These are phyloP conservation scores for Macaria liturata DNA, from an alignment of 2,888 invertebrate genomes.

Conservation along the genomic window DNA sequence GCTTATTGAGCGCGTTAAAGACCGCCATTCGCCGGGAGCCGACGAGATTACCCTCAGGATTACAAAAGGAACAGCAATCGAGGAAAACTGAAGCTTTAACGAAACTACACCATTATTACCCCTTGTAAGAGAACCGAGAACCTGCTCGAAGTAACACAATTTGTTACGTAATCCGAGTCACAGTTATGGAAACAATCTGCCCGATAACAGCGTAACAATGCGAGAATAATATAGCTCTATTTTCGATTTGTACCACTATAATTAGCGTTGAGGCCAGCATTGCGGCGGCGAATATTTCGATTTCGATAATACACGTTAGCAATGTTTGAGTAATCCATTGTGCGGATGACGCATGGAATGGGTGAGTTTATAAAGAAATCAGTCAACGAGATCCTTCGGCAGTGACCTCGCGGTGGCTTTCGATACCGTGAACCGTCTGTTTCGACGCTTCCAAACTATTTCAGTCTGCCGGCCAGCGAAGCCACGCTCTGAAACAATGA, in stretches of 20 bases:
- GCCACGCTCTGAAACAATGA: slow-evolving; percentile 78
- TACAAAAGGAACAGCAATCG: slow-evolving; percentile 50
- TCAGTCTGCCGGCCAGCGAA: slow-evolving; percentile 75
- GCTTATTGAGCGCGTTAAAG: slow-evolving; percentile 50
- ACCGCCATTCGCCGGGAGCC: slow-evolving; percentile 50
- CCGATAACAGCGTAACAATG: slow-evolving; percentile 53
- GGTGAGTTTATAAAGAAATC: slow-evolving; percentile 44
- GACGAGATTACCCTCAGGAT: slow-evolving; percentile 55
- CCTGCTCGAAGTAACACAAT: slow-evolving; percentile 48
- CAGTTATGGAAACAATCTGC: slow-evolving; percentile 65
- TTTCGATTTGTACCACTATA: slow-evolving; percentile 51
- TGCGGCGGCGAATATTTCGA: slow-evolving; percentile 35
- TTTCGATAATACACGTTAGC: slow-evolving; percentile 39
- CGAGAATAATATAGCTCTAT: slow-evolving; percentile 54
- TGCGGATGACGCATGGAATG: slow-evolving; percentile 34
- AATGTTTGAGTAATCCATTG: slow-evolving; percentile 40
- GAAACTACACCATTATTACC: slow-evolving; percentile 55
- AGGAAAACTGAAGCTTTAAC: slow-evolving; percentile 48
- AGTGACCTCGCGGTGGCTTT: slow-evolving; percentile 78
- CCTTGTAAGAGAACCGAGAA: slow-evolving; percentile 34
- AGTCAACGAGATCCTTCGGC: slow-evolving; percentile 61
- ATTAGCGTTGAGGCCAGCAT: slow-evolving; percentile 44
- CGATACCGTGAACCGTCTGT: slow-evolving; percentile 76
- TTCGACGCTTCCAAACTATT: slow-evolving; percentile 80
- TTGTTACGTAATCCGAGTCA: slow-evolving; percentile 56